Base-by-base conservation (phyloP, 2,113 vertebrate genomes). In the Platichthys flesus region DNA sequence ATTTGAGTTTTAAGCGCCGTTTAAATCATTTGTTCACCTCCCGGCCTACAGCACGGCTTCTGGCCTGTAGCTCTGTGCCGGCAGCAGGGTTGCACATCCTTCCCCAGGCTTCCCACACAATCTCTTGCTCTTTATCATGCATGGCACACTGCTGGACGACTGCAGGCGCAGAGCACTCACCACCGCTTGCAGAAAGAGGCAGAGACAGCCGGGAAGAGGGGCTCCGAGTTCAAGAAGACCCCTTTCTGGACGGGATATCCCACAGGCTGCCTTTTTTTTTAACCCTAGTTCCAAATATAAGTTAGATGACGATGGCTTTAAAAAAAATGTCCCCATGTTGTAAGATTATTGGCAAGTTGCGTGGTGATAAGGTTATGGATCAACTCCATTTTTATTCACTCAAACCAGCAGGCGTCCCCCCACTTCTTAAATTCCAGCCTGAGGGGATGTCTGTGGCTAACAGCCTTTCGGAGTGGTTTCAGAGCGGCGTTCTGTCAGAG, bases 51-150 rank as follows among this genome's bases (percentile, higher is more conserved):
- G 78, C 72, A 2, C 62, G 86, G 82, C 82, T 77, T 82, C 71
- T 82, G 84, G 84, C 84, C 83, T 79, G 81, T 74, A 89, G 90
- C 81, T 77, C 86, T 86, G 77, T 85, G 64, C 63, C 83, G 59
- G 79, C 86, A 85, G 88, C 89, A 79, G 83, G 71, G 81, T 73
- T 71, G 78, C 81, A 66, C 81, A 84, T 73, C 79, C 72, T 74
- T 87, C 76, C 71, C 60, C 65, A 73, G 71, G 83, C 84, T 77
- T 78, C 76, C 70, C 84, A 65, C 35, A 56, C 88, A 72, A 73
- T 75, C 69, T 40, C 70, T 67, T 24, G 35, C 92, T 88, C 69
- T 91, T 93, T 91, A 89, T 91, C 88, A 93, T 92, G 91, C 91
- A 88, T 15, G 72, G 79, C 89, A 86, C 91, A 89, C 81, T 5